These are phyloP conservation scores for Diaperis boleti DNA, from an alignment of 2,888 invertebrate species.

Conservation along the genomic window DNA sequence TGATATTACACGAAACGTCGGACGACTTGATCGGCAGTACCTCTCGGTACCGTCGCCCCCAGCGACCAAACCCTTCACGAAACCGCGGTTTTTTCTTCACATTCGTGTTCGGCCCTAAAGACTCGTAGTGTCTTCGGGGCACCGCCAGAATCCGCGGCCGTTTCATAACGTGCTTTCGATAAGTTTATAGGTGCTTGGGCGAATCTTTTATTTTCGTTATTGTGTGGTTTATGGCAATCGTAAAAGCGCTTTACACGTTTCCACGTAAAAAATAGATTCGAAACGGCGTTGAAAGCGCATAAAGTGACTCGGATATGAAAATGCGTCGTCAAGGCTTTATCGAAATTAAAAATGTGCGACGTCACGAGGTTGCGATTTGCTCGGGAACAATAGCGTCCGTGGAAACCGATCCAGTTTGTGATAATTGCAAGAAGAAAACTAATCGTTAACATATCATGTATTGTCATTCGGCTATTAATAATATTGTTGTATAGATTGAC, in stretches of 20 bases:
- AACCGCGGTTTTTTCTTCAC: neutral
- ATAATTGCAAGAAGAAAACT: too few relatives aligned
- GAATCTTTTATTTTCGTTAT: neutral
- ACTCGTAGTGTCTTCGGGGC: too few relatives aligned
- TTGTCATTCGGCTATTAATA: too few relatives aligned
- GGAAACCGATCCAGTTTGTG: too few relatives aligned
- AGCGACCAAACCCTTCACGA: neutral
- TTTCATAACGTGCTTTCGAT: neutral
- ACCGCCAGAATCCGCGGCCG: neutral
- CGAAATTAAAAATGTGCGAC: too few relatives aligned
- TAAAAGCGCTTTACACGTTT: neutral
- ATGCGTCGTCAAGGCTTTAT: neutral
- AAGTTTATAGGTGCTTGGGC: neutral
- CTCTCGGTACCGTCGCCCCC: neutral
- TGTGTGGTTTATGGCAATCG: neutral
- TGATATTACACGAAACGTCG: slow-evolving; percentile 9
- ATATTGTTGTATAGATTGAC: too few relatives aligned
- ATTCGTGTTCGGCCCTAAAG: neutral
- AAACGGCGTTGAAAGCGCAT: neutral
- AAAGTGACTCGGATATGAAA: neutral
- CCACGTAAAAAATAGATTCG: neutral
- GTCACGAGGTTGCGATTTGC: too few relatives aligned
- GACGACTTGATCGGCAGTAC: neutral
- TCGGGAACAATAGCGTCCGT: too few relatives aligned
- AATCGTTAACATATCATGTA: too few relatives aligned